Conservation (phyloP, 2,888 invertebrate genomes). For the Orthosia gracilis region DNA sequence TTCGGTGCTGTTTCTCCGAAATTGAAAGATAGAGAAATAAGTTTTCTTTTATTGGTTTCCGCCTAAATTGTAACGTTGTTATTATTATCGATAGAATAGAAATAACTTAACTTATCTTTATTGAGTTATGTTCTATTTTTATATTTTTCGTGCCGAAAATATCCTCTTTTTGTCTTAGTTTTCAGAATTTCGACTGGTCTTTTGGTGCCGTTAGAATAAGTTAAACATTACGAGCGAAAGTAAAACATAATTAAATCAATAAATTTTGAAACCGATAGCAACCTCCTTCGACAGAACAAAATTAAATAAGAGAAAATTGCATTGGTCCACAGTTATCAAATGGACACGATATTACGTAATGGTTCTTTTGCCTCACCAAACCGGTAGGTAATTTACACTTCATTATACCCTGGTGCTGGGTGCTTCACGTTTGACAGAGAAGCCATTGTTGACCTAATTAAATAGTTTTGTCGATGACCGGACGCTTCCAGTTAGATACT, state of each 20-base stretch:
- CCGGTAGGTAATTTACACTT: constrained; percentile 45
- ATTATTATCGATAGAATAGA: constrained; percentile 5
- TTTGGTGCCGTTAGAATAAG: background rate
- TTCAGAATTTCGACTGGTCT: background rate
- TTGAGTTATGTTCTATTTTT: background rate
- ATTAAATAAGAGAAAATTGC: constrained; percentile 1
- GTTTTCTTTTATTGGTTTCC: constrained; percentile 26
- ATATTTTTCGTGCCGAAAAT: background rate
- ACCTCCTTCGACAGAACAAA: background rate
- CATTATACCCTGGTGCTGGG: constrained; percentile 34
- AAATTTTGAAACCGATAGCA: background rate
- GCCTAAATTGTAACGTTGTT: constrained; percentile 27
- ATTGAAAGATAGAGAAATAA: constrained; percentile 38
- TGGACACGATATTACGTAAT: constrained; percentile 2
- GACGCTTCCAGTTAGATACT: constrained; percentile 11
- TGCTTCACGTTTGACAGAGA: constrained; percentile 30
- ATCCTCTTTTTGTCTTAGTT: background rate
- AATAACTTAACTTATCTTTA: background rate
- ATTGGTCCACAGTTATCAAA: background rate
- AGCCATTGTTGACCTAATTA: constrained; percentile 46
- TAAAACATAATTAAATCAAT: background rate
- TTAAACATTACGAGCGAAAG: background rate
- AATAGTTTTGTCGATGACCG: constrained; percentile 42
- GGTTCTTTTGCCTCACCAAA: constrained; percentile 16
- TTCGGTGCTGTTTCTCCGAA: constrained; percentile 17